These are phyloP conservation scores for Ibycter americanus DNA, from an alignment of 2,797 vertebrate species.

Conservation along the genomic window DNA sequence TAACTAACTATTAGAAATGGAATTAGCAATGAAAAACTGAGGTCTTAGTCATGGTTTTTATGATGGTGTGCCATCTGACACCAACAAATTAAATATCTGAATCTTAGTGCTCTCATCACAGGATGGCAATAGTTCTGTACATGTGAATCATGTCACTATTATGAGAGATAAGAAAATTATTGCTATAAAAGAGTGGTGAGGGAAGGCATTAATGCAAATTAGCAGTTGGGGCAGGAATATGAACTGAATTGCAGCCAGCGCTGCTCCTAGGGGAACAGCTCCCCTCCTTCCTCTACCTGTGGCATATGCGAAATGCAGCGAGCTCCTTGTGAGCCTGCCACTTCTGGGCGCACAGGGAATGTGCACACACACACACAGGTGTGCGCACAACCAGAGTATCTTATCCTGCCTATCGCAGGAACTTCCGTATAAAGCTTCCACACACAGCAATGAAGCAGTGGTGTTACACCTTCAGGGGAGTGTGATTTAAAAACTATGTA, in stretches of 20 bases:
- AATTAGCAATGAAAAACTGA: not conserved
- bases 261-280: not conserved
- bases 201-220: not conserved
- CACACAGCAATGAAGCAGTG: not conserved
- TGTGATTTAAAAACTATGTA: not conserved
- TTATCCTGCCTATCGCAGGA: not conserved
- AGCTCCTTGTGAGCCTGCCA: not conserved
- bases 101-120: not conserved
- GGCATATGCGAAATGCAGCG: not conserved
- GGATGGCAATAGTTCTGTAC: not conserved
- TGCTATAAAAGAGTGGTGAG: not conserved
- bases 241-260: not conserved
- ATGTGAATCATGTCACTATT: not conserved
- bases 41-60: not conserved
- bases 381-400: too few relatives aligned
- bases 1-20: not conserved
- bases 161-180: not conserved
- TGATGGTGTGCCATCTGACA: not conserved
- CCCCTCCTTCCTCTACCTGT: not conserved
- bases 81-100: not conserved
- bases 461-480: not conserved
- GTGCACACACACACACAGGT: fast-evolving
- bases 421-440: not conserved
- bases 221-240: not conserved
- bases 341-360: not conserved